Conservation (phyloP, 2,113 vertebrate species). For the Hydrochoerus hydrochaeris region DNA sequence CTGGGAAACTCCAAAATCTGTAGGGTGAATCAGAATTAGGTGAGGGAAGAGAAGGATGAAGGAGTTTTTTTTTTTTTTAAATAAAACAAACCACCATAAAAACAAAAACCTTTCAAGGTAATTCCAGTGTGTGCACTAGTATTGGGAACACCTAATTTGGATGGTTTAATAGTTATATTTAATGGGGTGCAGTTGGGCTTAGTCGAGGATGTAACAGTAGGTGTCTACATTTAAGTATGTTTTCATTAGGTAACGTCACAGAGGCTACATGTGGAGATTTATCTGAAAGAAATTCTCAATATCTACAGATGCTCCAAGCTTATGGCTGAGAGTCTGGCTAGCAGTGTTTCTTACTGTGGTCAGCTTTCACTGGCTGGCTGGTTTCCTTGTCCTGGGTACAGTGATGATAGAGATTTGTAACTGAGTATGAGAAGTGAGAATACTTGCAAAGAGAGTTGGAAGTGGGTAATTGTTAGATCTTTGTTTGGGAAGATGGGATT, state of each 20-base stretch:
- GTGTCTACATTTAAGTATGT: neutral
- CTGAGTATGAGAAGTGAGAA: neutral
- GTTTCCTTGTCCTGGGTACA: neutral
- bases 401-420: neutral
- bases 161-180: neutral
- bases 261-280: neutral
- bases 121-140: neutral
- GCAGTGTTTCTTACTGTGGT: slow-evolving; percentile 45
- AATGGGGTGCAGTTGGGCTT: neutral
- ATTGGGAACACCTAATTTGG: neutral
- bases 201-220: neutral
- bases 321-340: neutral
- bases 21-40: neutral
- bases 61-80: neutral
- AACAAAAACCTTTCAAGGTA: neutral
- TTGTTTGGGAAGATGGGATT: neutral
- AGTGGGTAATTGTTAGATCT: neutral
- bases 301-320: neutral
- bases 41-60: neutral
- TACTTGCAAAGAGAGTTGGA: neutral
- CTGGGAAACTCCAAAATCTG: neutral
- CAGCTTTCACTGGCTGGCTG: slow-evolving; percentile 7
- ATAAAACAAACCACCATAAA: neutral
- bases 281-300: slow-evolving; percentile 17
- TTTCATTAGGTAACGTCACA: slow-evolving; percentile 5